Evolutionary conservation across 2,888 invertebrate genomes (phyloP), one percentile per base, ranked within the genome.

Genomic region (Argyra leucocephala): DNA sequence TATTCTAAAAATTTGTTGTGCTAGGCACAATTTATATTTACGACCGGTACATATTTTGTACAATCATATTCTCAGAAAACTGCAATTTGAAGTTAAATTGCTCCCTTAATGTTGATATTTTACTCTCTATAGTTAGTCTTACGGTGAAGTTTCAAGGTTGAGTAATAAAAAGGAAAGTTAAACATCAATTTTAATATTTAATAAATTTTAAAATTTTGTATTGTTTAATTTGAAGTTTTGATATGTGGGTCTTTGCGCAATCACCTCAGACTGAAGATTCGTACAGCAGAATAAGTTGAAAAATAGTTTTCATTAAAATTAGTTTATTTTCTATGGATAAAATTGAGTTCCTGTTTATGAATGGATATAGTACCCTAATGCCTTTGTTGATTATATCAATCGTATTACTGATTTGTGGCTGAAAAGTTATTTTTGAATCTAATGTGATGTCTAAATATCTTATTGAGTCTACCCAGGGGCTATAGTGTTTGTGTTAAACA

Each of bases 131-230:
- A 22, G 58, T 58, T 22, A 21, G 58, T 21, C 58, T 58, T 22
- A 3, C 10, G 7, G 58, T 58, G 58, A 10, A 58, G 10, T 58
- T 58, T 58, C 3, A 5, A 6, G 22, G 21, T 58, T 10, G 58
- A 58, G 58, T 58, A 63, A 24, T 64, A 59, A 59, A 26, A 63
- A n/a, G 65, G 67, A 9, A 67, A 61, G 18, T 65, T 65, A 7
- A 61, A 63, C 2, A 67, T 63, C 63, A 67, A 60, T 62, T 67
- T 65, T 22, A 67, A 21, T 21, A 63, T 23, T 57, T 67, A n/a
- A n/a, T n/a, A n/a, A n/a, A n/a, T n/a, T n/a, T n/a, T n/a, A n/a
- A n/a, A n/a, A n/a, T n/a, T n/a, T n/a, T 67, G 24, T 65, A 63
- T 61, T 65, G 61, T 21, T 61, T 57, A 23, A 63, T 57, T 62